These are phyloP conservation scores for Pangasius krempfi DNA, from an alignment of 2,797 vertebrate species.

Conservation along the genomic window DNA sequence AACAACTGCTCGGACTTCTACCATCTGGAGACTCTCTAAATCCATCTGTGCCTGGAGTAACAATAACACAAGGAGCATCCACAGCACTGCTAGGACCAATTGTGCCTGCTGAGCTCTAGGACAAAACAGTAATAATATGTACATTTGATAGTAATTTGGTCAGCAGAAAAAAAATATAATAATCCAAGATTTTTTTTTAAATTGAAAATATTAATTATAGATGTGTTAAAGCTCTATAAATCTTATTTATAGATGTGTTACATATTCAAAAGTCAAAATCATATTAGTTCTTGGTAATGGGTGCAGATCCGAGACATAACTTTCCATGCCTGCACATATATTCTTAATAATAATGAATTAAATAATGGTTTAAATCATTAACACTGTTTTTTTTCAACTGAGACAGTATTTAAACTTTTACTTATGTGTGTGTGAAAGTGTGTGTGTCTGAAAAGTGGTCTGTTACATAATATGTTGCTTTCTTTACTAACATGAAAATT, in stretches of 20 bases:
- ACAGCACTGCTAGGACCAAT: not conserved
- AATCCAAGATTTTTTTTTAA: not conserved
- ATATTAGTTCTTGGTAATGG: not conserved
- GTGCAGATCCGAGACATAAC: not conserved
- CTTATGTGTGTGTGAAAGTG: too few species aligned
- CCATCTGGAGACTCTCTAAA: constrained; percentile 24
- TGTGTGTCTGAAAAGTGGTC: too few species aligned
- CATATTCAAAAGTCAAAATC: not conserved
- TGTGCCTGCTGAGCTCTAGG: not conserved
- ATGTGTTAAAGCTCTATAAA: not conserved
- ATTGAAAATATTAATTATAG: not conserved
- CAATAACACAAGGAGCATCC: constrained; percentile 5
- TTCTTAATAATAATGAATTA: not conserved
- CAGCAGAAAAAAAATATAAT: not conserved
- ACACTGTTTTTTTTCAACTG: too few species aligned
- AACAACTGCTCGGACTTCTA: not conserved
- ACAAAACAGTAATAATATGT: constrained; percentile 7
- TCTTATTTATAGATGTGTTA: not conserved
- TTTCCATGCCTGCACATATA: not conserved
- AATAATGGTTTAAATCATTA: too few species aligned
- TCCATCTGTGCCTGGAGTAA: constrained; percentile 10
- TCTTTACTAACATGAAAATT: too few species aligned
- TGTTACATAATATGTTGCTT: too few species aligned
- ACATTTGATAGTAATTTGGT: not conserved
- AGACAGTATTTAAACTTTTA: too few species aligned